Evolutionary conservation across 2,113 vertebrate genomes (phyloP).

Genomic region (Calyptomena viridis): DNA sequence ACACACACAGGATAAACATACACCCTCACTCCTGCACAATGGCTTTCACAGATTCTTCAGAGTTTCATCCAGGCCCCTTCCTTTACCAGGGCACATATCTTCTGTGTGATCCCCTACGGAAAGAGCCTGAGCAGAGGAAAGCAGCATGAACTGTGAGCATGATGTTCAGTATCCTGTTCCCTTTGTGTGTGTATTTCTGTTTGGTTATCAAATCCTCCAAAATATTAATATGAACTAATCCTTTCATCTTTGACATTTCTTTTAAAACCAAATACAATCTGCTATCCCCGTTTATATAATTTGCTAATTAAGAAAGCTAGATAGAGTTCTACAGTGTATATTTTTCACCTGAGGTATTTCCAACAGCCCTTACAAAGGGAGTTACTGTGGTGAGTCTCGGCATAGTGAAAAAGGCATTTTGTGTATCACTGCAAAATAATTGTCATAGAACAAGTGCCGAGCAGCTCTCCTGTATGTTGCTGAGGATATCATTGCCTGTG

Average conservation of each 20-base stretch:
- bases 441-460: not conserved
- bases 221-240: not conserved
- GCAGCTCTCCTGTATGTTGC: not conserved
- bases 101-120: accelerated
- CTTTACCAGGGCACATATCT: not conserved
- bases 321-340: not conserved
- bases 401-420: not conserved
- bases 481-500: not conserved
- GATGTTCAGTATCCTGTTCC: not conserved
- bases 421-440: not conserved
- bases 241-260: not conserved
- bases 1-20: not conserved
- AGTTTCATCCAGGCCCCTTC: not conserved
- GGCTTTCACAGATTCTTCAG: not conserved
- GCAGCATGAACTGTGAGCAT: not conserved
- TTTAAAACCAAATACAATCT: not conserved
- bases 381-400: not conserved
- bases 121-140: not conserved
- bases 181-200: not conserved
- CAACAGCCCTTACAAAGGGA: not conserved
- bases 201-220: not conserved
- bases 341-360: not conserved
- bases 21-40: not conserved
- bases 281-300: not conserved
- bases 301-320: not conserved